Evolutionary conservation across 1,140 invertebrate species (phyloP).

Genomic region (Panulirus ornatus): DNA sequence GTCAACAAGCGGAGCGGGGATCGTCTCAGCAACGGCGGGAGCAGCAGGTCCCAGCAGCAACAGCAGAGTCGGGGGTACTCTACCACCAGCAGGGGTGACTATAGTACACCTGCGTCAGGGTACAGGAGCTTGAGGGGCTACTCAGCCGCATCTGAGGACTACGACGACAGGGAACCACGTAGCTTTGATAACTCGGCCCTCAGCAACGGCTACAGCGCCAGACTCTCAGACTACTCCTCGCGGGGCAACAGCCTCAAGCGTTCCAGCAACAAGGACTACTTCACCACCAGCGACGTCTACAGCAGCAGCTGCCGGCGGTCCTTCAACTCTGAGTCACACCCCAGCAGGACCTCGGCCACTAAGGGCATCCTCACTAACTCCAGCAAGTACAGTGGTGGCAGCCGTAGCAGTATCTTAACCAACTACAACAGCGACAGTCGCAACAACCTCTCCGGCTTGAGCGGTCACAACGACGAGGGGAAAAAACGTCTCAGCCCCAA

Average conservation of each 20-base stretch:
- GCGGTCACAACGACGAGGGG: slow-evolving; percentile 13
- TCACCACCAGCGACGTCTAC: neutral
- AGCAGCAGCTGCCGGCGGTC: slow-evolving; percentile 8
- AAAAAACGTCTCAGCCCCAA: neutral
- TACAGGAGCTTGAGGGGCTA: slow-evolving; percentile 30
- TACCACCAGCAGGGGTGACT: neutral
- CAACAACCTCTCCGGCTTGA: slow-evolving; percentile 21
- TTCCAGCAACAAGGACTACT: neutral
- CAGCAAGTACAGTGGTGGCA: slow-evolving; percentile 44
- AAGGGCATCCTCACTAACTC: slow-evolving; percentile 53
- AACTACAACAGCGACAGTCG: neutral
- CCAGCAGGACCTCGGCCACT: slow-evolving; percentile 18
- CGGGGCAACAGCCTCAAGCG: slow-evolving; percentile 1
- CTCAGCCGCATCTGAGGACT: slow-evolving; percentile 7
- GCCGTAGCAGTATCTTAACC: neutral
- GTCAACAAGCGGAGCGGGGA: slow-evolving; percentile 26
- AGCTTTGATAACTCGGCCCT: neutral
- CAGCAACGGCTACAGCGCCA: neutral
- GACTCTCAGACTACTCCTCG: slow-evolving; percentile 18
- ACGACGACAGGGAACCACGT: slow-evolving; percentile 12
- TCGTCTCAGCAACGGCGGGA: neutral
- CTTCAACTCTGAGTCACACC: neutral
- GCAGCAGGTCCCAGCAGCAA: neutral
- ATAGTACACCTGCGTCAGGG: slow-evolving; percentile 4
- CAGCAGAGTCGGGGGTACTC: slow-evolving; percentile 4